phyloP scores from a whole-genome alignment of 2,888 invertebrate species.

The Aplocera efformata region DNA sequence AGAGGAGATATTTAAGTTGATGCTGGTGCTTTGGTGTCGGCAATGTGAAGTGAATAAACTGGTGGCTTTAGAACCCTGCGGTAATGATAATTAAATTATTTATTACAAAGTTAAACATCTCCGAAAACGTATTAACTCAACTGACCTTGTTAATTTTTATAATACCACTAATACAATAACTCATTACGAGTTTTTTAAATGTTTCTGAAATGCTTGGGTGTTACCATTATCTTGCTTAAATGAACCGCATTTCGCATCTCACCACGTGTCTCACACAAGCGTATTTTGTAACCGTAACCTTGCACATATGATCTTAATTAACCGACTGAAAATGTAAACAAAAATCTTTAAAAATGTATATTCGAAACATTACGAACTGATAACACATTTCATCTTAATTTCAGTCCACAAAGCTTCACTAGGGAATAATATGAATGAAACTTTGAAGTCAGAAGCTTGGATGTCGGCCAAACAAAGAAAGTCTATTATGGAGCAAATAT shows the following conservation, averaged over 20 bases:
- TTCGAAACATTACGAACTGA: no score
- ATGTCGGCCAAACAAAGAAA: slow-evolving; percentile 53
- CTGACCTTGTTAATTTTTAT: no score
- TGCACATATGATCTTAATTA: background rate
- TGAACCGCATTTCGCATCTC: no score
- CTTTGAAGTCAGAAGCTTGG: slow-evolving; percentile 45
- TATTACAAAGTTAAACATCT: no score
- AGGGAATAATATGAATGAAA: slow-evolving; percentile 42
- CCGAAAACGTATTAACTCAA: no score
- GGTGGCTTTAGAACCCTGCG: slow-evolving; percentile 81
- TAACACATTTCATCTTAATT: slow-evolving; percentile 18
- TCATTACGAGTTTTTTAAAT: no score
- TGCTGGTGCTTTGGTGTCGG: slow-evolving; percentile 91
- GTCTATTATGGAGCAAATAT: slow-evolving; percentile 51
- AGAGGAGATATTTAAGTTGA: slow-evolving; percentile 89
- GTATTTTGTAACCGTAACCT: background rate
- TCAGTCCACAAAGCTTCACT: slow-evolving; percentile 12
- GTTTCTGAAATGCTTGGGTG: no score
- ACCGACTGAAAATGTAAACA: no score
- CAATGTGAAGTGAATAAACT: slow-evolving; percentile 85
- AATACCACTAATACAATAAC: no score
- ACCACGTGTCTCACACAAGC: background rate
- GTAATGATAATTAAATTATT: slow-evolving; percentile 55
- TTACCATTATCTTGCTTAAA: no score
- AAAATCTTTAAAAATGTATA: no score